Base-by-base conservation (phyloP, 2,888 invertebrate species). In the Chorisops tibialis region DNA sequence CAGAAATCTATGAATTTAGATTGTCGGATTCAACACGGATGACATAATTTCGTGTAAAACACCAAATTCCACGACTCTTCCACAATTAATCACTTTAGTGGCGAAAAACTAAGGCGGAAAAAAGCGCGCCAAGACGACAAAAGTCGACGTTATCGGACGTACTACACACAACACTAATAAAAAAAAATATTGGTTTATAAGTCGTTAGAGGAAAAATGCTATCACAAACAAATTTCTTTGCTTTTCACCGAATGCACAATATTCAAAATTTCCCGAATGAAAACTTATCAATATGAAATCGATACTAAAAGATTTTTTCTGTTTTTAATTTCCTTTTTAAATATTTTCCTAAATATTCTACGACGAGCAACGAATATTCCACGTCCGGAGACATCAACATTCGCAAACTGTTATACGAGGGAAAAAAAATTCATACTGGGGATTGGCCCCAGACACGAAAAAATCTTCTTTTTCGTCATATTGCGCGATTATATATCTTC, bases 371-470 rank as follows among this genome's bases (percentile, higher is more conserved):
- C 56, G 41, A 56, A 56, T 43, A 19, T 56, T 43, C 24, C 54
- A 56, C 56, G 56, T 56, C 56, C 56, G 56, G 45, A 56, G 43
- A 30, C 30, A 56, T 43, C 56, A 56, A 56, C 45, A 56, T 45
- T 35, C 45, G 56, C 45, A 45, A 56, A 56, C 56, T 56, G 56
- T 56, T 56, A 56, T 56, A 56, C 43, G 9, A 18, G 45, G 45
- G 43, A 45, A 56, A 38, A 56, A 54, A 4, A 30, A 43, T 24
- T 45, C 9, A 9, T 12, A n/a, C 24, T 45, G 45, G 56, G 43
- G 45, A 56, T 30, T 45, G 56, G 56, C 56, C 35, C 18, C 38
- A 30, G 16, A 52, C 39, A 52, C 39, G 35, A 52, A 21, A 14
- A 38, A 52, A 52, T 19, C 19, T 12, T 38, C 38, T 52, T 39